Conservation (phyloP, 2,113 vertebrate genomes). For the Hucho hucho region DNA sequence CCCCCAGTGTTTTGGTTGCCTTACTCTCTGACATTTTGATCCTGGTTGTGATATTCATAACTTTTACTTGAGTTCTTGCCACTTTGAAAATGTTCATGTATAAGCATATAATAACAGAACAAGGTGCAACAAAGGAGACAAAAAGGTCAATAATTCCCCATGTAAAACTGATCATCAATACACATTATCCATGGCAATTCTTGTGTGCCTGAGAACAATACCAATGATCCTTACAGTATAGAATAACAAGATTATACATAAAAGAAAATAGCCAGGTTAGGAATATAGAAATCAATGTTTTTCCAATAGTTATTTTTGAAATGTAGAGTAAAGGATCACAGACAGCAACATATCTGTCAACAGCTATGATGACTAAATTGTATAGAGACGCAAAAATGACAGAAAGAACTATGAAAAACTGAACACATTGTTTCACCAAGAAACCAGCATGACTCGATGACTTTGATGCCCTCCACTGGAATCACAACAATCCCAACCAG, state of each 20-base stretch:
- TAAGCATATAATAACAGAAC: constrained; percentile 45
- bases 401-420: constrained; percentile 14
- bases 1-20: constrained; percentile 56
- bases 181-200: constrained; percentile 52
- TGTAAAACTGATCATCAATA: constrained; percentile 42
- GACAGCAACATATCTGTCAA: constrained; percentile 30
- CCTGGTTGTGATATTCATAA: constrained; percentile 24
- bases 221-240: constrained; percentile 5
- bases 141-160: constrained; percentile 44
- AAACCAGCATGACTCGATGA: constrained; percentile 33
- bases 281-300: background rate
- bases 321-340: constrained; percentile 33
- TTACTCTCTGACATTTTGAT: constrained; percentile 50
- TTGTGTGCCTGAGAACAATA: constrained; percentile 52
- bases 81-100: constrained; percentile 55
- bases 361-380: constrained; percentile 25
- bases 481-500: constrained; percentile 62
- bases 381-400: constrained; percentile 18
- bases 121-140: constrained; percentile 52
- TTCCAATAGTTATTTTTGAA: constrained; percentile 17
- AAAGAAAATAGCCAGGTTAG: constrained; percentile 9
- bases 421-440: constrained; percentile 23
- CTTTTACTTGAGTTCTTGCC: constrained; percentile 56
- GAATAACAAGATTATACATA: constrained; percentile 17
- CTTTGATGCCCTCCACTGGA: constrained; percentile 63